Evolutionary conservation across 2,888 invertebrate genomes (phyloP), one percentile per base, ranked within the genome.

Genomic region (Hyposoter didymator): DNA sequence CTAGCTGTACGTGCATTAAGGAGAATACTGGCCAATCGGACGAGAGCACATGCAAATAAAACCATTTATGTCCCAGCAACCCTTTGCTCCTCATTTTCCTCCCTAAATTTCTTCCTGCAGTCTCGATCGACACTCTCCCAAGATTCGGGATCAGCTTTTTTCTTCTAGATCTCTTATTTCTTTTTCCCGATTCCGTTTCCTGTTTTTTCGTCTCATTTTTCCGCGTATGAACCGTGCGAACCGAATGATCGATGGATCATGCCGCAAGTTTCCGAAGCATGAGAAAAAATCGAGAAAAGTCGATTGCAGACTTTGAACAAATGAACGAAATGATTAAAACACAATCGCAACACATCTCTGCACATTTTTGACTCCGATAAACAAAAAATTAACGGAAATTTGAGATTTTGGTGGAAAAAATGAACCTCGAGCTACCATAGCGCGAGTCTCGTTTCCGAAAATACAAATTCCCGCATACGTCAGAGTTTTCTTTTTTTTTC

Each of bases 11-110:
- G 47, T 12, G 69, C 45, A 69, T 47, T 69, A 22, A 69, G 47
- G 47, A 69, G 69, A 17, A 69, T 69, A 28, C 47, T 7, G 69
- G 10, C 39, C 67, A 47, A 69, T 67, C 43, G n/a, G 7, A 69
- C 45, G 45, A 47, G 28, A 45, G 59, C 28, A 47, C 17, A 28
- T 17, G 14, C 47, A 28, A 69, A 69, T 69, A 47, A 69, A 69
- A 69, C 69, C 47, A 69, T 69, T 69, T 35, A 12, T 66, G 43
- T 66, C 39, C 35, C 0, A 28, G 28, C 59, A 59, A 28, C 59
- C 59, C 59, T 59, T 59, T 59, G 28, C 14, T 59, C 59, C 5
- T 10, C 1, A 4, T 14, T 14, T 5, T 6, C 28, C 14, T 59
- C 14, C 14, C 59, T 6, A 28, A 59, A 59, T 66, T 43, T 35